Percentiles rank a stretch among this genome's conserved stretches.
These are phyloP conservation scores for Dromaius novaehollandiae DNA, from an alignment of 2,113 vertebrate genomes.

Conservation along the genomic window DNA sequence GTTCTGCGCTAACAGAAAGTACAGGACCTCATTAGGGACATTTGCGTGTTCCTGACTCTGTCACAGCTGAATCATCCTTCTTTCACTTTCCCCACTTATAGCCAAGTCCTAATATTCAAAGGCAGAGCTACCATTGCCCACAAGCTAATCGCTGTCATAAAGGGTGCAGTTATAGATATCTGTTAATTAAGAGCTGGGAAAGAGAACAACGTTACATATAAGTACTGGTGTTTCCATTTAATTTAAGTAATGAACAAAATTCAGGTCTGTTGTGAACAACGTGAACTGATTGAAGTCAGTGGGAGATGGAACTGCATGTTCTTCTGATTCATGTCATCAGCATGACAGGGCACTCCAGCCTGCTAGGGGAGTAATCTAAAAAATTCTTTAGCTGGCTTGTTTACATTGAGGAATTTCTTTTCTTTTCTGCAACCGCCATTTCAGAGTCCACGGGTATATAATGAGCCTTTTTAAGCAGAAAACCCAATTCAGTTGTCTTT, in stretches of 20 bases:
- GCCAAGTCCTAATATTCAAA: background rate
- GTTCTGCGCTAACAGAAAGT: background rate
- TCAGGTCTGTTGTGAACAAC: background rate
- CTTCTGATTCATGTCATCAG: too few relatives aligned
- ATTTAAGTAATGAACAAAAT: background rate
- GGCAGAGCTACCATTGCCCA: background rate
- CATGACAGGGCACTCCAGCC: accelerated
- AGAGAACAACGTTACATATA: background rate
- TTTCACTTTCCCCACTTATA: background rate
- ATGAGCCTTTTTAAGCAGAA: background rate
- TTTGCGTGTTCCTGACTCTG: background rate
- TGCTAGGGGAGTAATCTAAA: background rate
- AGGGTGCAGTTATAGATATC: background rate
- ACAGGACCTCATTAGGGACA: background rate
- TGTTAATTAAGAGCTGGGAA: background rate
- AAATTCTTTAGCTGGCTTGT: background rate
- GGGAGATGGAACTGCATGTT: background rate
- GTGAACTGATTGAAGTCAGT: background rate
- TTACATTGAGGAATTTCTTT: background rate
- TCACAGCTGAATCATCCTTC: background rate
- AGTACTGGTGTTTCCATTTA: background rate
- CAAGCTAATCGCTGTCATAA: background rate
- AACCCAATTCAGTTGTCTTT: background rate
- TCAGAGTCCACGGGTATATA: background rate
- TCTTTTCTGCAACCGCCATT: background rate